Evolutionary conservation across 1,140 invertebrate genomes (phyloP), one percentile per base, ranked within the genome.

Genomic region (Popillia japonica): DNA sequence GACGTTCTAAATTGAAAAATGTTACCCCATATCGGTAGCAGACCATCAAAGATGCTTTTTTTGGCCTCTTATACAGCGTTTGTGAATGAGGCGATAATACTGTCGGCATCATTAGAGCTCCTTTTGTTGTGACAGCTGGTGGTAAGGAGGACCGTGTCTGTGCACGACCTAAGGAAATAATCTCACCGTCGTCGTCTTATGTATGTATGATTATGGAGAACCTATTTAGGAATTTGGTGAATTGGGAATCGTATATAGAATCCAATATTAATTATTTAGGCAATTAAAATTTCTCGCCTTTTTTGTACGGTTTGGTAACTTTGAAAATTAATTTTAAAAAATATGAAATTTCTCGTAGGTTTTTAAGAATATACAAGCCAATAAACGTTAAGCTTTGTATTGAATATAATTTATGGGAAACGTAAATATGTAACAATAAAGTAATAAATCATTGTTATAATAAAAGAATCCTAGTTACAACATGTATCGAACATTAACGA

Each of bases 61-160:
- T 64, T 20, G 6, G 59, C 59, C 59, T 64, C 7, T 64, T 17
- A 8, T 64, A 64, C n/a, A n/a, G n/a, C n/a, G 59, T 64, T 64
- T 64, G 8, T 64, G 59, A 64, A 64, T 27, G 59, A 64, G 59
- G 59, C 59, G 59, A 64, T 64, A 64, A 64, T 17, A 27, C 59
- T 7, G 59, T 64, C 59, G 59, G 59, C 59, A 64, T 64, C 59
- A 64, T 64, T 64, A 64, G 22, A 64, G 59, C 59, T 64, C 59
- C 59, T 64, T 64, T 64, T 64, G 59, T 64, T 64, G 59, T 64
- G 59, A 64, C 59, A 64, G 59, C 59, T 64, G 59, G 59, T 64
- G 59, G 17, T 64, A 64, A 14, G 17, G 59, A 22, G 59, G 59
- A 64, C 59, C 59, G 59, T 64, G 10, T 64, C 59, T 64, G 6